Evolutionary conservation across 2,888 invertebrate genomes (phyloP).

Genomic region (Eupeodes latifasciatus): DNA sequence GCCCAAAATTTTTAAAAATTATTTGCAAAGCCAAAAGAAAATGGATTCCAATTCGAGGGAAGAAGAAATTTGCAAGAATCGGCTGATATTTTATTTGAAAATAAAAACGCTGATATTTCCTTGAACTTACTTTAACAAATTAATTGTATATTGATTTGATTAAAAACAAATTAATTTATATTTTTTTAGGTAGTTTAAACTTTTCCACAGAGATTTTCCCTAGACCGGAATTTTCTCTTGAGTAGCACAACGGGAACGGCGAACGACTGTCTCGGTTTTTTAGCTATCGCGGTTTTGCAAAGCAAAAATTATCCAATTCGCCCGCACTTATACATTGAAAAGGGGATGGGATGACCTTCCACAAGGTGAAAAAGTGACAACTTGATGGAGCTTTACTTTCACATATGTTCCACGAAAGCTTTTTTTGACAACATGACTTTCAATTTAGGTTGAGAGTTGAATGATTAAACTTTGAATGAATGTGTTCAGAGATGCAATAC

Average conservation of each 20-base stretch:
- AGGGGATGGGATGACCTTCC: constrained; percentile 66
- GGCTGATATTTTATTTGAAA: neutral
- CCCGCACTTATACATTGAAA: constrained; percentile 31
- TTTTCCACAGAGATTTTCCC: constrained; percentile 46
- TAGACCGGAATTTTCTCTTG: constrained; percentile 58
- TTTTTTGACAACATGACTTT: constrained; percentile 8
- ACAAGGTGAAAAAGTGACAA: constrained; percentile 67
- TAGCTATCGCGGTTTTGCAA: constrained; percentile 43
- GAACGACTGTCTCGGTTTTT: constrained; percentile 68
- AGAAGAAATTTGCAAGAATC: neutral
- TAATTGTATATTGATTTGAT: constrained; percentile 50
- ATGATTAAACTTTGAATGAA: neutral
- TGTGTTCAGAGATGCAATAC: neutral
- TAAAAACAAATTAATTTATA: constrained; percentile 30
- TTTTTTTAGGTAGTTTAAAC: constrained; percentile 27
- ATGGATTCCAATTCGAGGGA: constrained; percentile 46
- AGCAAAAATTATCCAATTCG: constrained; percentile 55
- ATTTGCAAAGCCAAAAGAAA: constrained; percentile 30
- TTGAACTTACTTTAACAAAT: constrained; percentile 65
- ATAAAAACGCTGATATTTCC: neutral
- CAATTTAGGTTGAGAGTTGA: neutral
- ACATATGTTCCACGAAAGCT: constrained; percentile 42
- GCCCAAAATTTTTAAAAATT: neutral
- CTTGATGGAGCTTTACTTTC: constrained; percentile 37
- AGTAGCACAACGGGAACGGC: constrained; percentile 64